Evolutionary conservation across 2,888 invertebrate genomes (phyloP), one percentile per base, ranked within the genome.

Genomic region (Hoplodrina ambigua): DNA sequence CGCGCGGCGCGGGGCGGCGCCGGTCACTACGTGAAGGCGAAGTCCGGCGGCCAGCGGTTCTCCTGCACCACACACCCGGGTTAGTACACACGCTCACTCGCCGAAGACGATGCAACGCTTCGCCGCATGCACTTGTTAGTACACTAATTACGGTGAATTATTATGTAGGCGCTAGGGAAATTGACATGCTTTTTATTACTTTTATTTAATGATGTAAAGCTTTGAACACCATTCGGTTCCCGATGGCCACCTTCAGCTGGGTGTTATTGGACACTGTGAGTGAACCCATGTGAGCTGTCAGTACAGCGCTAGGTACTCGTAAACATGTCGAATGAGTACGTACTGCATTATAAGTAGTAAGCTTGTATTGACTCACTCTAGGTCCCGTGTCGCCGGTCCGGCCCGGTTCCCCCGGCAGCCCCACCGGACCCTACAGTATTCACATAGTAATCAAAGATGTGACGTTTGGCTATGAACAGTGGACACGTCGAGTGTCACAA

Each of bases 341-440:
- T 17, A 52, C n/a, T 41, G 44, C n/a, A 30, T 10, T 25, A 20
- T 46, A 30, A 49, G 19, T 1, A 17, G 4, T 20, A 60, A 25
- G 30, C 19, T 19, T n/a, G 25, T 11, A 19, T 11, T 11, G 55
- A 96, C 98, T 97, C 97, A 98, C 98, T 97, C 97, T 96, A 75
- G 97, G 96, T 66, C 98, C 98, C 86, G 97, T 94, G 90, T 97
- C 97, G 82, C 98, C 98, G 86, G 97, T 96, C 90, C 97, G 97
- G 82, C 98, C 98, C 83, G 96, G 94, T 92, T 98, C 98, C 64
- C 98, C 98, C 90, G 97, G 97, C 84, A 97, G 96, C 86, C 97
- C 98, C 97, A 97, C 98, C 82, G 97, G 98, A 88, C 98, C 98
- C 98, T 97, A 95, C 75, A 17, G 15, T 17, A 37, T 17, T 49